phyloP scores from a whole-genome alignment of 2,113 vertebrate genomes.

The Leucopternis melanops region DNA sequence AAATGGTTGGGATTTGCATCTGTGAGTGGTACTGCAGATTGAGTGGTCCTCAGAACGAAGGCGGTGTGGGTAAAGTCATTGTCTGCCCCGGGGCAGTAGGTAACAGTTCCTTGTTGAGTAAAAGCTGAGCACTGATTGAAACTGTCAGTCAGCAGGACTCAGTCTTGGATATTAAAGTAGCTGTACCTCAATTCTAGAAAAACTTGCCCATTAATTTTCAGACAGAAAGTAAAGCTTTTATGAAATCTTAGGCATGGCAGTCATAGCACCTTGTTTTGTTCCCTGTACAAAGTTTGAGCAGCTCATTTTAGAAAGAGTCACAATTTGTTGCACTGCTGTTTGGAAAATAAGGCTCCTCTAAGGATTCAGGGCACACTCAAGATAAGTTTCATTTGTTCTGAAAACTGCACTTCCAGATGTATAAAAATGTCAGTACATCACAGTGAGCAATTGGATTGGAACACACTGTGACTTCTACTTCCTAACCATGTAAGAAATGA shows the following conservation, averaged over 20 bases:
- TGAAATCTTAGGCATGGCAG: not conserved
- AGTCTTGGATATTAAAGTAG: rapidly evolving
- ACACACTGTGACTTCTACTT: not conserved
- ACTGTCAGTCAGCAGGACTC: not conserved
- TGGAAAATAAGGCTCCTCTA: not conserved
- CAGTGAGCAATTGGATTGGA: not conserved
- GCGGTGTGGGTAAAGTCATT: not conserved
- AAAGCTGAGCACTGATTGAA: not conserved
- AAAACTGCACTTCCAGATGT: not conserved
- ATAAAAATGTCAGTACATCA: not conserved
- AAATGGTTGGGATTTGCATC: not conserved
- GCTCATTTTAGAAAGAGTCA: not conserved
- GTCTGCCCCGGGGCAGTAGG: not conserved
- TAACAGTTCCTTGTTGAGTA: not conserved
- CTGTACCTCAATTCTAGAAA: not conserved
- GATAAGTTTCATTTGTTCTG: not conserved
- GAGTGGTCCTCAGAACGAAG: not conserved
- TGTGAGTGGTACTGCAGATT: not conserved
- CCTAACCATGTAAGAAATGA: not conserved
- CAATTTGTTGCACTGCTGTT: not conserved
- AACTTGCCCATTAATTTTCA: not conserved
- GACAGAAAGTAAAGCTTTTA: not conserved
- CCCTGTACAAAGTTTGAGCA: rapidly evolving
- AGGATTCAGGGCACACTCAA: rapidly evolving
- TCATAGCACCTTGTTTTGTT: not conserved